A percentile compares a stretch with the other conserved stretches of the same genome.
phyloP scores from a whole-genome alignment of 2,113 vertebrate species.

The Dasypus novemcinctus region DNA sequence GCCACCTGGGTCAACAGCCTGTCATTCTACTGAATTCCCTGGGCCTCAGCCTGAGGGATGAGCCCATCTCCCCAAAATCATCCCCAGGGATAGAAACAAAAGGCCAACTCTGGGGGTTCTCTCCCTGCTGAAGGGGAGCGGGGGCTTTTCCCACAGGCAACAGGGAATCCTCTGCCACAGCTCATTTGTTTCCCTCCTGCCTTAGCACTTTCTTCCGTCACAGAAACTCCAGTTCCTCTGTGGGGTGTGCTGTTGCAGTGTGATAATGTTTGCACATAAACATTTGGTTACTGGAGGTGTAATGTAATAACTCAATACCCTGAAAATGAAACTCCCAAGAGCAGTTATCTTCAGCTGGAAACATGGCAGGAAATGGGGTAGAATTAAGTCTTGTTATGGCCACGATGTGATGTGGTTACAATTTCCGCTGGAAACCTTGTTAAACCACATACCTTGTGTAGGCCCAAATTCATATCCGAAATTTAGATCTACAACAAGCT shows the following conservation, averaged over 20 bases:
- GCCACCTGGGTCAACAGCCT: neutral
- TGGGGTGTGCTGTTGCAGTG: neutral
- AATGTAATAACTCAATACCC: neutral
- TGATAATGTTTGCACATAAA: neutral
- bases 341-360: neutral
- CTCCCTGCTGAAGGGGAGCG: neutral
- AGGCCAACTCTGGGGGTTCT: neutral
- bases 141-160: neutral
- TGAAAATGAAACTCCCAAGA: neutral
- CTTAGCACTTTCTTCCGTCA: neutral
- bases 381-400: neutral
- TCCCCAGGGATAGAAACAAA: neutral
- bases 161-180: accelerated
- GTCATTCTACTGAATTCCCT: accelerated
- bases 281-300: neutral
- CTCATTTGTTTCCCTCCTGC: neutral
- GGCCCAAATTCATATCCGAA: neutral
- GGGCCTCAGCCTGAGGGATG: neutral
- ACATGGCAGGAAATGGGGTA: neutral
- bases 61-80: neutral
- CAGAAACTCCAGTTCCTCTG: neutral
- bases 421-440: neutral
- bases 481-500: neutral
- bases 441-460: neutral
- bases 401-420: neutral